These are phyloP conservation scores for Ceyx margarethae DNA, from an alignment of 2,113 vertebrate species.

Conservation along the genomic window DNA sequence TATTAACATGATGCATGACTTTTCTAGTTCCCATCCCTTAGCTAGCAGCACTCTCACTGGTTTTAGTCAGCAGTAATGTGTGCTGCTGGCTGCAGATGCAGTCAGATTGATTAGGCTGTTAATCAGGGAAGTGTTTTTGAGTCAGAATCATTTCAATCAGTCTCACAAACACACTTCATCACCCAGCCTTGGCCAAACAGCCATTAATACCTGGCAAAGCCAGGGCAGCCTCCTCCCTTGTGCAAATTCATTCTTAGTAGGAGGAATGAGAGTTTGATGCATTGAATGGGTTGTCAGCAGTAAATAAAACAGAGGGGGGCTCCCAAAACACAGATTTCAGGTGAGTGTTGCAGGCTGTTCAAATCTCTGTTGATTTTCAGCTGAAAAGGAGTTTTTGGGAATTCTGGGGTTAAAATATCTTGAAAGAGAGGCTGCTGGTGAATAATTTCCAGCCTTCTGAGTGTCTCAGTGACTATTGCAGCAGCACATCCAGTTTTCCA, in stretches of 20 bases:
- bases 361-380: background rate
- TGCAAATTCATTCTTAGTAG: background rate
- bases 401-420: background rate
- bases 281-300: background rate
- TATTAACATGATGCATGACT: background rate
- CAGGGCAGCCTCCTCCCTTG: background rate
- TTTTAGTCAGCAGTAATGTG: background rate
- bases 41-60: background rate
- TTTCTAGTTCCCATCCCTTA: background rate
- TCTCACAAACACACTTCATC: background rate
- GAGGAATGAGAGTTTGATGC: background rate
- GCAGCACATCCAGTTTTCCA: background rate
- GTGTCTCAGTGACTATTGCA: background rate
- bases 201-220: background rate
- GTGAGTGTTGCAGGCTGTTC: background rate
- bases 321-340: background rate
- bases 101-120: background rate
- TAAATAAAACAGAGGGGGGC: background rate
- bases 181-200: background rate
- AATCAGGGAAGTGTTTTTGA: background rate
- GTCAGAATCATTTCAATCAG: background rate
- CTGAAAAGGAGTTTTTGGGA: background rate
- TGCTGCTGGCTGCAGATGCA: background rate
- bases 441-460: background rate
- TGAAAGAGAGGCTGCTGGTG: background rate